A percentile compares a stretch with the other conserved stretches of the same genome.
phyloP scores from a whole-genome alignment of 2,797 vertebrate species.

The Microctenopoma stevenorrisi region DNA sequence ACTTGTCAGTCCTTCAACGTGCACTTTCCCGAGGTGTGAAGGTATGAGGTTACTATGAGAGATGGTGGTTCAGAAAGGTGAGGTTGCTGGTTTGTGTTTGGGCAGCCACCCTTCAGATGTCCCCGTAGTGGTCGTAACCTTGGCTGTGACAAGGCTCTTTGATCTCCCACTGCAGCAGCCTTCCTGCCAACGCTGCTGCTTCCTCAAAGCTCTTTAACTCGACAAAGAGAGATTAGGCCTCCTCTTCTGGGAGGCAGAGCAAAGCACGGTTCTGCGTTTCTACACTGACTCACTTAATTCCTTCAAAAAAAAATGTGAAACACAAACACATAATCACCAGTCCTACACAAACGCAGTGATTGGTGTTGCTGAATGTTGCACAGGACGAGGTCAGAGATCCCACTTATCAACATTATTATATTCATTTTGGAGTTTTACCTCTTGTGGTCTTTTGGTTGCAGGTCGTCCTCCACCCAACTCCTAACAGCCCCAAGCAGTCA shows the following conservation, averaged over 20 bases:
- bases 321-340: slow-evolving; percentile 39
- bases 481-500: slow-evolving; percentile 98
- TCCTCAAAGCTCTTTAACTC: slow-evolving; percentile 82
- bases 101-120: slow-evolving; percentile 47
- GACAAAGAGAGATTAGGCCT: slow-evolving; percentile 76
- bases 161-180: slow-evolving; percentile 73
- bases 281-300: slow-evolving; percentile 44
- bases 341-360: slow-evolving; percentile 19
- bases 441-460: slow-evolving; percentile 66
- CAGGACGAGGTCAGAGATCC: slow-evolving; percentile 43
- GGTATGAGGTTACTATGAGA: slow-evolving; percentile 28
- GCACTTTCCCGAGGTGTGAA: slow-evolving; percentile 21
- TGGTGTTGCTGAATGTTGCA: slow-evolving; percentile 39
- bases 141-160: slow-evolving; percentile 75
- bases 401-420: neutral
- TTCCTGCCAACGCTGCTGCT: slow-evolving; percentile 68
- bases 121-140: slow-evolving; percentile 73
- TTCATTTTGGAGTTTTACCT: slow-evolving; percentile 7
- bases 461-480: slow-evolving; percentile 98
- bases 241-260: slow-evolving; percentile 66
- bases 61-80: slow-evolving; percentile 29
- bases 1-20: slow-evolving; percentile 8
- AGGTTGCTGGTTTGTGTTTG: slow-evolving; percentile 23
- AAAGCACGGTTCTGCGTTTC: slow-evolving; percentile 47
- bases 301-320: slow-evolving; percentile 44